Evolutionary conservation across 2,797 vertebrate species (phyloP), one percentile per base, ranked within the genome.

Genomic region (Eulemur mongoz): DNA sequence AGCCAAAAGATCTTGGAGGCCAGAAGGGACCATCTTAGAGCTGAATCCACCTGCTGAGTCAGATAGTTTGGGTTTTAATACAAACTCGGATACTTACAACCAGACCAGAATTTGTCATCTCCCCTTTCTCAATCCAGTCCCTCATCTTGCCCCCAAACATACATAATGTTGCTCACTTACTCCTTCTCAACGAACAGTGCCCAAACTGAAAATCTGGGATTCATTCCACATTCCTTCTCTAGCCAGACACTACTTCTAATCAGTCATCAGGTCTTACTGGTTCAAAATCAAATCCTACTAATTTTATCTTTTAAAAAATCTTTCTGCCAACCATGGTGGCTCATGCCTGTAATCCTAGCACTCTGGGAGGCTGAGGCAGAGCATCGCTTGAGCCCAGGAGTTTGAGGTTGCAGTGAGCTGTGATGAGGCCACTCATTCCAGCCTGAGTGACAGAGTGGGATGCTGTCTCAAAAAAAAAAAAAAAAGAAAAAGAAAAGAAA

Each of bases 201-300:
- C 69, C 35, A 93, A 65, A 5, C 82, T 84, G 63, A 86, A 83
- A 87, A 87, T 30, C 72, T 79, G 32, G 48, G 78, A 30, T 59
- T 87, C n/a, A 81, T 43, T 59, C 38, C 76, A 63, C 22, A 85
- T 82, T 82, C 48, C 22, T 92, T 92, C 45, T 27, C 52, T 79
- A 85, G 35, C 20, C 38, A 94, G 27, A 48, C 18, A 17, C 25
- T 76, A 57, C 20, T 69, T 80, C n/a, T 95, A 78, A 93, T 90
- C 82, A 85, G 79, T 83, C 12, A 86, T 52, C 20, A 85, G 54
- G 48, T 78, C 63, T 25, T 92, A 65, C 2, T 65, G 78, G 13
- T 61, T 52, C 76, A 86, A 89, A 89, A 95, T 81, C 54, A 87
- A 95, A 18, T 81, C 67, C 48, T 95, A 22, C 12, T 73, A 18